Evolutionary conservation across 2,888 invertebrate species (phyloP).

Genomic region (Cephus sareptanus): DNA sequence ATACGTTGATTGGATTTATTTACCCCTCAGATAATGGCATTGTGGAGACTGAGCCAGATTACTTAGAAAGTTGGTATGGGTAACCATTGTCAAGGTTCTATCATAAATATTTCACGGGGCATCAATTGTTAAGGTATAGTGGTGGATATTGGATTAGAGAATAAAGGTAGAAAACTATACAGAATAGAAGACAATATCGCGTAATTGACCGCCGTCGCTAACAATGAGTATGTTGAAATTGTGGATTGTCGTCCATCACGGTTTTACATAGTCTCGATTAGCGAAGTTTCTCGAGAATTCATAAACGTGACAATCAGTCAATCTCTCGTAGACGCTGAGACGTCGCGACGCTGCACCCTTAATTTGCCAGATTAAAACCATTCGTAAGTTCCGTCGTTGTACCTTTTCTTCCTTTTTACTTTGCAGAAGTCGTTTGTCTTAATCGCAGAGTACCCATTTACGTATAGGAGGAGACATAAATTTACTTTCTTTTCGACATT

Average conservation of each 20-base stretch:
- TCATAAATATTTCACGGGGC: not conserved
- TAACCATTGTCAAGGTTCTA: not conserved
- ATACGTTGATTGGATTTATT: not conserved
- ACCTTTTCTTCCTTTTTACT: not conserved
- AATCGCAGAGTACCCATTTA: not conserved
- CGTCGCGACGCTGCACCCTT: not conserved
- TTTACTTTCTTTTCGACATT: not conserved
- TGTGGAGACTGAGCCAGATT: not conserved
- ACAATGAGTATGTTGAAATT: not conserved
- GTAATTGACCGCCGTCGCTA: not conserved
- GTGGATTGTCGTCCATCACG: not conserved
- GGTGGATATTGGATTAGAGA: not conserved
- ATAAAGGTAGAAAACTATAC: not conserved
- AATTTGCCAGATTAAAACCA: not conserved
- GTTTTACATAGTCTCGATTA: not conserved
- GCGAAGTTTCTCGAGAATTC: not conserved
- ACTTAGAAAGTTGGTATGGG: not conserved
- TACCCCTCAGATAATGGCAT: not conserved
- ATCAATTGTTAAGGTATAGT: not conserved
- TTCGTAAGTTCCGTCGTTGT: not conserved
- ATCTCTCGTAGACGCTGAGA: not conserved
- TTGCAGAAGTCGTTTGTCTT: not conserved
- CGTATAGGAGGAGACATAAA: not conserved
- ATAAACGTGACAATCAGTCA: not conserved
- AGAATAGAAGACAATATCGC: not conserved